Conservation (phyloP, 2,113 vertebrate species). For the Aegithalos caudatus region DNA sequence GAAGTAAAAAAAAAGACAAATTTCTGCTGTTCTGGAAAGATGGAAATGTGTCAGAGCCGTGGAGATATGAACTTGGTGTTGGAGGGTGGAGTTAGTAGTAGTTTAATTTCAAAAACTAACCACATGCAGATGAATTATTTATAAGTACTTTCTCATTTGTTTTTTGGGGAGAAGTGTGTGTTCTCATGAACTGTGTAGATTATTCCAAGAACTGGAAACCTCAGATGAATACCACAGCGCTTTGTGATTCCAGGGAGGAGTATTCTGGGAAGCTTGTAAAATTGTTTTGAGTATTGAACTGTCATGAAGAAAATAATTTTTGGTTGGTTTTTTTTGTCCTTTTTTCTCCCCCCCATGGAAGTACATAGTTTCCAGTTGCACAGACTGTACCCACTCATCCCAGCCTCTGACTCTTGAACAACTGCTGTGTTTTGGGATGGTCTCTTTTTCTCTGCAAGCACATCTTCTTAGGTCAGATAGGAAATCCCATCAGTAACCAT, state of each 20-base stretch:
- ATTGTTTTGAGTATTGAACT: neutral
- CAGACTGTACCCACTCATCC: neutral
- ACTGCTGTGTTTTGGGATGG: neutral
- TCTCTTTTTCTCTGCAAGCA: neutral
- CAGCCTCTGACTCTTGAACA: neutral
- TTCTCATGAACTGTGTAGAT: neutral
- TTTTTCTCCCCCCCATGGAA: neutral
- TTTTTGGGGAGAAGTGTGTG: neutral
- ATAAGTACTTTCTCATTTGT: neutral
- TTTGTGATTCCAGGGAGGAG: neutral
- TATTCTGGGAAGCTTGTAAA: conserved; percentile 34
- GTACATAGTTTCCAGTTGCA: neutral
- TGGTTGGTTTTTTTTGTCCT: neutral
- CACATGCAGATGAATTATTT: neutral
- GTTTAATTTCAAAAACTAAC: neutral
- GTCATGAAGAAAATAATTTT: neutral
- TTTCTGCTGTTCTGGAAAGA: neutral
- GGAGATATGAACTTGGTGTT: neutral
- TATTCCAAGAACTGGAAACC: conserved; percentile 40
- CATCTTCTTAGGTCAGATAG: neutral
- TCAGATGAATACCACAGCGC: neutral
- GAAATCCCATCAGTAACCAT: neutral
- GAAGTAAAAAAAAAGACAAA: neutral
- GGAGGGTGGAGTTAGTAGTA: neutral
- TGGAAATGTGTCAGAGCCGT: neutral